Conservation (phyloP, 2,888 invertebrate species). For the Rhagium mordax region DNA sequence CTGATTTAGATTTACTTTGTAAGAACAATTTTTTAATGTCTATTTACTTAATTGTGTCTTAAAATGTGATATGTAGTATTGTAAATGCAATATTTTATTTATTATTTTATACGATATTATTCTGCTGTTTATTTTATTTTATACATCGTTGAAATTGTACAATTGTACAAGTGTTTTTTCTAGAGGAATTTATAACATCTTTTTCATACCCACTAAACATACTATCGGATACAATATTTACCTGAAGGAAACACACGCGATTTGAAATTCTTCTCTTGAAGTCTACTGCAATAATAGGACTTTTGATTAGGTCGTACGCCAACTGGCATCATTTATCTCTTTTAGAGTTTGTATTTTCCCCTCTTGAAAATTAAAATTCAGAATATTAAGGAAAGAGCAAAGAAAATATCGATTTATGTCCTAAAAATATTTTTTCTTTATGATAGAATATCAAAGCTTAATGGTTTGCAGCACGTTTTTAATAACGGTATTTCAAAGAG, state of each 20-base stretch:
- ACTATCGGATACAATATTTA: background rate
- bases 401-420: background rate
- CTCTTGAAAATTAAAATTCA: background rate
- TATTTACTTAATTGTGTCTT: too few relatives aligned
- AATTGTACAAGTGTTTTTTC: too few relatives aligned
- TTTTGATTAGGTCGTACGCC: constrained; percentile 12
- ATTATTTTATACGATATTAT: too few relatives aligned
- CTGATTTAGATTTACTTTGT: too few relatives aligned
- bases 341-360: background rate
- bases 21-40: too few relatives aligned
- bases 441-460: background rate
- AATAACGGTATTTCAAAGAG: background rate
- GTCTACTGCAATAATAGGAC: constrained; percentile 4
- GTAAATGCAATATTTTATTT: too few relatives aligned
- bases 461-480: background rate
- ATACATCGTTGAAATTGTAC: too few relatives aligned
- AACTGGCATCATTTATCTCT: background rate
- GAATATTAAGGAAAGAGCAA: background rate
- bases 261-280: background rate
- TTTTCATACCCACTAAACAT: background rate
- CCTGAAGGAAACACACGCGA: constrained; percentile 8
- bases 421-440: background rate
- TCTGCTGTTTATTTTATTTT: too few relatives aligned
- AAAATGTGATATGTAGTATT: too few relatives aligned
- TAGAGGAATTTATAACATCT: constrained; percentile 1